phyloP scores from a whole-genome alignment of 2,797 vertebrate species.

The Triplophysa bombifrons region DNA sequence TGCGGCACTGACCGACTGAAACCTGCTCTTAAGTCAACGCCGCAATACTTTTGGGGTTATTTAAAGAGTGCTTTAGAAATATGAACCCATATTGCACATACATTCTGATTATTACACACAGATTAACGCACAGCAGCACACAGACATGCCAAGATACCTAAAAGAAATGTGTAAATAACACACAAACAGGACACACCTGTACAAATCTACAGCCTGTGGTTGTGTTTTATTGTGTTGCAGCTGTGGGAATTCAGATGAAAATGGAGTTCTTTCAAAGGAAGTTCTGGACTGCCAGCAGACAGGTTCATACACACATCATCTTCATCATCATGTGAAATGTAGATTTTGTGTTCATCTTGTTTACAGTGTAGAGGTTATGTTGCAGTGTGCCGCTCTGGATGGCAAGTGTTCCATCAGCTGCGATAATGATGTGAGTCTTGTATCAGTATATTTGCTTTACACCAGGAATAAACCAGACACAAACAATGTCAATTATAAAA shows the following conservation, averaged over 20 bases:
- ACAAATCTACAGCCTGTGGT: background rate
- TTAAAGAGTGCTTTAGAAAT: too few relatives aligned
- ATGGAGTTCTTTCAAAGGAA: slow-evolving; percentile 98
- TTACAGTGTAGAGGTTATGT: background rate
- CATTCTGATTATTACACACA: too few relatives aligned
- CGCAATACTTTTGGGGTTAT: too few relatives aligned
- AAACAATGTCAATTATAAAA: too few relatives aligned
- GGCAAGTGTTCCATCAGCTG: slow-evolving; percentile 96
- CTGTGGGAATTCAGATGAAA: slow-evolving; percentile 99
- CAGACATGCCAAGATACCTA: too few relatives aligned
- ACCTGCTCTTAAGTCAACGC: too few relatives aligned
- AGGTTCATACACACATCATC: slow-evolving; percentile 75
- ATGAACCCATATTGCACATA: too few relatives aligned
- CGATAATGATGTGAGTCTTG: slow-evolving; percentile 87
- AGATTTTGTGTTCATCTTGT: background rate
- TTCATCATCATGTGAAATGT: background rate
- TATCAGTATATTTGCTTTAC: background rate
- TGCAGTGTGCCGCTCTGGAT: slow-evolving; percentile 91
- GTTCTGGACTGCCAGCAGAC: slow-evolving; percentile 98
- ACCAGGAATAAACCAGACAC: slow-evolving; percentile 3
- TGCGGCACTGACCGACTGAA: too few relatives aligned
- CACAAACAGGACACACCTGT: too few relatives aligned
- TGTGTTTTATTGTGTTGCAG: slow-evolving; percentile 75
- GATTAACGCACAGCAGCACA: too few relatives aligned
- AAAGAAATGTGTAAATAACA: too few relatives aligned